Conservation (phyloP, 2,888 invertebrate genomes). For the Tetropium fuscum region DNA sequence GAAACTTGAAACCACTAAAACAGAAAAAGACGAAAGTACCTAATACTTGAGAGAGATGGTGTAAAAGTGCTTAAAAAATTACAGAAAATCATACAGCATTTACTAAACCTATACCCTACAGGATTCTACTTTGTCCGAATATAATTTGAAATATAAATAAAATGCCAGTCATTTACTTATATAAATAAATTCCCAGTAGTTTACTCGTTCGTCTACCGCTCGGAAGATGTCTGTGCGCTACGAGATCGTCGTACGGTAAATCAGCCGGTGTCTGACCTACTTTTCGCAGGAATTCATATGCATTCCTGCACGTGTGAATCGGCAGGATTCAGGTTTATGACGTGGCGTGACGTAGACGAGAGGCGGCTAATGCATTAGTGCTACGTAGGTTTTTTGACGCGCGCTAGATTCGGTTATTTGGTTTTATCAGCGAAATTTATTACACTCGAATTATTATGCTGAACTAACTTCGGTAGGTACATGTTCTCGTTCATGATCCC, state of each 20-base stretch:
- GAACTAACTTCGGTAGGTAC: conserved; percentile 5
- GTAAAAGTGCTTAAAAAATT: too few relatives aligned
- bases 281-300: conserved; percentile 55
- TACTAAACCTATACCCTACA: too few relatives aligned
- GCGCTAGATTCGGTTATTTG: conserved; percentile 29
- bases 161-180: too few relatives aligned
- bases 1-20: too few relatives aligned
- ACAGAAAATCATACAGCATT: too few relatives aligned
- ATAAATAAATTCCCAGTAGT: too few relatives aligned
- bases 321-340: conserved; percentile 61
- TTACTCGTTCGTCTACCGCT: too few relatives aligned
- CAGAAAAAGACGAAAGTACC: too few relatives aligned
- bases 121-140: too few relatives aligned
- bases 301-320: conserved; percentile 66
- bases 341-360: conserved; percentile 59
- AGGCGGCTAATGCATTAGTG: conserved; percentile 27
- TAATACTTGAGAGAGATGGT: too few relatives aligned
- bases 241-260: conserved; percentile 6
- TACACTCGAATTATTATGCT: conserved; percentile 26
- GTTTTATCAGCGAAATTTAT: conserved; percentile 35
- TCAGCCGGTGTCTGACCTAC: conserved; percentile 38
- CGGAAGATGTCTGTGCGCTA: neutral
- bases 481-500: conserved; percentile 8
- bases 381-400: conserved; percentile 32
- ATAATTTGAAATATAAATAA: too few relatives aligned